Base-by-base conservation (phyloP, 2,113 vertebrate species). In the Tachysurus fulvidraco region DNA sequence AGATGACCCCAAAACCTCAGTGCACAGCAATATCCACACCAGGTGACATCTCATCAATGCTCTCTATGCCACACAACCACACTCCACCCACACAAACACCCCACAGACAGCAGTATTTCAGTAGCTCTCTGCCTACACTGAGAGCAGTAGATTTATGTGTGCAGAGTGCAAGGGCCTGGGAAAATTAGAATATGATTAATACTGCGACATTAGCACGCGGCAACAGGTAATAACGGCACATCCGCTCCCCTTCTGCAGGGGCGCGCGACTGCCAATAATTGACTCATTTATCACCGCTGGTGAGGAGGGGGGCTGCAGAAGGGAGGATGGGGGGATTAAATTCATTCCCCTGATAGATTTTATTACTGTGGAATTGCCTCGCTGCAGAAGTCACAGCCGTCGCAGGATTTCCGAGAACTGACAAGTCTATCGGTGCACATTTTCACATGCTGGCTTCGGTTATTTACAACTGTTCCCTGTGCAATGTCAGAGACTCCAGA, bases 161-260 rank as follows among this genome's bases (percentile, higher is more conserved):
- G 84, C 83, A 30, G 62, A 74, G 82, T 23, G 83, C 46, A 84
- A 84, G 80, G 71, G 85, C 74, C 92, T 92, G 89, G 91, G 94
- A 94, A 95, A 95, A 96, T 95, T 95, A 94, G 93, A 95, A 95
- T 95, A 94, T 95, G 94, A 95, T 95, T 94, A 96, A 95, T 94
- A 93, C 91, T 30, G 92, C 93, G 92, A 95, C 95, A 94, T 95
- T 95, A 94, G 90, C 86, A 86, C 91, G 62, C 91, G 76, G 93
- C 95, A 95, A 96, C 95, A 95, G 95, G 95, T 96, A 96, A 95
- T 94, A 93, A 94, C 89, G 64, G 91, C 93, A 92, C 92, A 91
- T 94, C 92, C 91, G 89, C 93, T 92, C 91, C 73, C 93, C 90
- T 91, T 91, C 92, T 89, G 89, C 86, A 89, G 89, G 85, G 69